A percentile compares a stretch with the other conserved stretches of the same genome.
Evolutionary conservation across 2,888 invertebrate genomes (phyloP).

Genomic region (Homarus gammarus): DNA sequence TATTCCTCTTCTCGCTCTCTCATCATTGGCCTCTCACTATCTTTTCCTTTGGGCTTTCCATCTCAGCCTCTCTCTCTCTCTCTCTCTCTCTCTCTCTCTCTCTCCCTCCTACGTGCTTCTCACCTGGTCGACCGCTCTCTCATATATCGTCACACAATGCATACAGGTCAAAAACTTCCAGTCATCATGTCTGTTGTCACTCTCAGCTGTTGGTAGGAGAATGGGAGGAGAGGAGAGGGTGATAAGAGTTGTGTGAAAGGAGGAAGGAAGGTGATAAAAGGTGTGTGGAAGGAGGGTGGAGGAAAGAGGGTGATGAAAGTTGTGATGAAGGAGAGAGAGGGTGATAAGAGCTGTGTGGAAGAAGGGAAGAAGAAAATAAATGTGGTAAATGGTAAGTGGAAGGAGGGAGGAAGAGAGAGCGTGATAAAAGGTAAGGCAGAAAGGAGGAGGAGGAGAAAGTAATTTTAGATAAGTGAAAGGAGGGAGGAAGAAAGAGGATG

Average conservation of each 20-base stretch:
- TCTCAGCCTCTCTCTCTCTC: constrained; percentile 21
- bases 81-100: constrained; percentile 20
- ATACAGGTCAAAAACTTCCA: not conserved
- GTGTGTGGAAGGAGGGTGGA: not conserved
- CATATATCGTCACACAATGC: not conserved
- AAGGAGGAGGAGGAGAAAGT: not conserved
- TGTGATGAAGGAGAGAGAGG: not conserved
- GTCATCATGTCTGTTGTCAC: no score
- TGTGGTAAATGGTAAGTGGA: not conserved
- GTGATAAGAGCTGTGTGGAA: not conserved
- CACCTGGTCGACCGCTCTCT: not conserved
- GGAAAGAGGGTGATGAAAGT: constrained; percentile 9
- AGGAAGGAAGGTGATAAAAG: not conserved
- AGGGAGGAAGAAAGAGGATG: not conserved
- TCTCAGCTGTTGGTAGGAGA: not conserved
- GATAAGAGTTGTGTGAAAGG: not conserved
- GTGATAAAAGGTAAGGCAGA: no score
- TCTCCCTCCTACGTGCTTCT: not conserved
- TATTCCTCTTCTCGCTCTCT: not conserved
- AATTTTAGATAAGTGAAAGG: no score
- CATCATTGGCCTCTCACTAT: not conserved
- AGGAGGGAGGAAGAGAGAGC: not conserved
- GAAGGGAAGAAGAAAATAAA: not conserved
- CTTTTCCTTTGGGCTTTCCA: no score
- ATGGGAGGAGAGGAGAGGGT: not conserved